Evolutionary conservation across 2,797 vertebrate species (phyloP).

Genomic region (Myoxocephalus aenaeus): DNA sequence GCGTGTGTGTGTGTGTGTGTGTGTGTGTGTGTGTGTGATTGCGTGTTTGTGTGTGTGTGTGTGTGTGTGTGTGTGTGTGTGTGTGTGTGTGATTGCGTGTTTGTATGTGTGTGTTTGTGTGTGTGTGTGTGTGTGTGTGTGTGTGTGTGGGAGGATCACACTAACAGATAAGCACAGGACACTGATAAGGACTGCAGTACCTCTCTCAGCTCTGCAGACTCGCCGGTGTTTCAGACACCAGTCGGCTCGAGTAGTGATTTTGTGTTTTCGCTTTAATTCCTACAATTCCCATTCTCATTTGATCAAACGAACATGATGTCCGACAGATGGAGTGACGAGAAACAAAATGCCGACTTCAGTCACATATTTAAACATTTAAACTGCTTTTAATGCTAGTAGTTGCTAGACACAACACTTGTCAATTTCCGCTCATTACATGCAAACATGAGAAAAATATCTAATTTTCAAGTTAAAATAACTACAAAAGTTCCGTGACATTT

Average conservation of each 20-base stretch:
- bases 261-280: background rate
- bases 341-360: too few species aligned
- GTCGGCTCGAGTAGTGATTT: background rate
- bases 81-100: conserved; percentile 21
- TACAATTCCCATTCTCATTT: background rate
- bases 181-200: conserved; percentile 52
- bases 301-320: background rate
- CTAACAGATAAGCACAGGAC: conserved; percentile 44
- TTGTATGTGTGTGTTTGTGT: too few species aligned
- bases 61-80: conserved; percentile 1
- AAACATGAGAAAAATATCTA: too few species aligned
- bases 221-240: background rate
- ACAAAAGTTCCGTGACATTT: too few species aligned
- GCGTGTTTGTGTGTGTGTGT: conserved; percentile 16
- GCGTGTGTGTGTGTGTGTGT: conserved; percentile 15
- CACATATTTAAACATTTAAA: background rate
- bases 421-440: too few species aligned
- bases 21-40: conserved; percentile 25
- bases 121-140: background rate
- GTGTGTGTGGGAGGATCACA: conserved; percentile 21
- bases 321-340: background rate
- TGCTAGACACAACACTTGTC: too few species aligned
- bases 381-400: background rate
- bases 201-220: conserved; percentile 23
- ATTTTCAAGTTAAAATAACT: too few species aligned